Evolutionary conservation across 1,140 invertebrate species (phyloP).

Genomic region (Agrilus planipennis): DNA sequence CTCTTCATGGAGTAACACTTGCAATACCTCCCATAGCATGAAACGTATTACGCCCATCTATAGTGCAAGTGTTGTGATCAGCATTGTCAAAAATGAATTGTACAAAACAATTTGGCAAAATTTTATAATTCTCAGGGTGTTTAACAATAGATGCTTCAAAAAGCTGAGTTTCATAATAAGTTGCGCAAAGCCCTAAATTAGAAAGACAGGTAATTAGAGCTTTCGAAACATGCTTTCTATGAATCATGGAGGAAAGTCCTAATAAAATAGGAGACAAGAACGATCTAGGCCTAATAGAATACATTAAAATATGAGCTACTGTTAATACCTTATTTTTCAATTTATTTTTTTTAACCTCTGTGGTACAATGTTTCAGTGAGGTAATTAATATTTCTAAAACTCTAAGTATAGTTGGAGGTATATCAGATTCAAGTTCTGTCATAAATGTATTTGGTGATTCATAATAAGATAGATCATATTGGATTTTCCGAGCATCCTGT

Average conservation of each 20-base stretch:
- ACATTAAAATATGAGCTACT: too few relatives aligned
- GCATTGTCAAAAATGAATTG: slow-evolving; percentile 31
- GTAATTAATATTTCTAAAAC: too few relatives aligned
- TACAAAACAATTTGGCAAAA: slow-evolving; percentile 10
- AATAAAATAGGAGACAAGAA: slow-evolving; percentile 20
- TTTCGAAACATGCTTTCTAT: slow-evolving; percentile 21
- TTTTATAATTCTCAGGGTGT: not conserved
- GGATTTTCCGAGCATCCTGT: too few relatives aligned
- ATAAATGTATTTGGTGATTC: too few relatives aligned
- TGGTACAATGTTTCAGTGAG: too few relatives aligned
- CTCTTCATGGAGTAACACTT: slow-evolving; percentile 9
- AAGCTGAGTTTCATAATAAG: slow-evolving; percentile 18
- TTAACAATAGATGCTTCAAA: slow-evolving; percentile 22
- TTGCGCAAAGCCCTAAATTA: slow-evolving; percentile 22
- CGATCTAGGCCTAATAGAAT: slow-evolving; percentile 19
- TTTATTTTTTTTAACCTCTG: too few relatives aligned
- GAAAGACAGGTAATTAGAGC: slow-evolving; percentile 16
- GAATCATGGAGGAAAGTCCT: slow-evolving; percentile 13
- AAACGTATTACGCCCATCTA: slow-evolving; percentile 22
- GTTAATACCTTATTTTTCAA: too few relatives aligned
- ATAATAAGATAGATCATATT: too few relatives aligned
- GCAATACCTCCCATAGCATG: slow-evolving; percentile 22
- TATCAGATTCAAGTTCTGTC: too few relatives aligned
- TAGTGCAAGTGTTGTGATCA: slow-evolving; percentile 20
- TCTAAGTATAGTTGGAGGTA: too few relatives aligned